These are phyloP conservation scores for Cecidostiba fungosa DNA, from an alignment of 2,888 invertebrate species.

Conservation along the genomic window DNA sequence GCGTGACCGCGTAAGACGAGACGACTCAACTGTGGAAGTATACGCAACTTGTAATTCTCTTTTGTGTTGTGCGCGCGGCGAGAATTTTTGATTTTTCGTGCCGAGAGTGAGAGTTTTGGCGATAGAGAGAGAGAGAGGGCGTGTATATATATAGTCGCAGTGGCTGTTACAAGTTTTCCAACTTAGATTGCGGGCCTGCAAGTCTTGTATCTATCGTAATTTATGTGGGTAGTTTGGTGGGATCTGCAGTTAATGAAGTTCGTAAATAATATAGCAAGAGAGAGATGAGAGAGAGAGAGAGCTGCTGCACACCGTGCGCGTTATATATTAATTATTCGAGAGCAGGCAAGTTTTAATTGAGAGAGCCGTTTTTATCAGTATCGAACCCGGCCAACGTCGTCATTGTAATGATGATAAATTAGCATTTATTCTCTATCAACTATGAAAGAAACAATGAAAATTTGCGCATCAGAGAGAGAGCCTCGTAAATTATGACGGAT, in stretches of 20 bases:
- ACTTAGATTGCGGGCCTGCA: conserved; percentile 45
- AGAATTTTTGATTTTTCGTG: conserved; percentile 19
- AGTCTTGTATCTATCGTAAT: conserved; percentile 51
- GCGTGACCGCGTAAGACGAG: conserved; percentile 34
- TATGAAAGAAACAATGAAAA: background rate
- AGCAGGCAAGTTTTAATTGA: background rate
- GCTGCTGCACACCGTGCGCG: background rate
- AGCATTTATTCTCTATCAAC: background rate
- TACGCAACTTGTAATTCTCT: conserved; percentile 11
- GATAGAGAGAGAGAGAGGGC: background rate
- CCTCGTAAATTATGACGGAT: background rate
- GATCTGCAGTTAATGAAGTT: conserved; percentile 49
- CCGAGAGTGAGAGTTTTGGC: background rate
- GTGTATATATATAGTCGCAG: background rate
- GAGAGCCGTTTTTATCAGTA: conserved; percentile 14
- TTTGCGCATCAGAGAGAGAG: background rate
- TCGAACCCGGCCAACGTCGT: background rate
- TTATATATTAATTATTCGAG: conserved; percentile 23
- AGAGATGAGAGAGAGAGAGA: background rate
- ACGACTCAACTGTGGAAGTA: background rate
- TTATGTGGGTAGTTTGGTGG: conserved; percentile 49
- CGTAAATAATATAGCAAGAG: conserved; percentile 44
- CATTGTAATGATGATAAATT: conserved; percentile 18
- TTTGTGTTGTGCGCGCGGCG: background rate
- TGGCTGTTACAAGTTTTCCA: conserved; percentile 44